Base-by-base conservation (phyloP, 1,140 invertebrate genomes). In the Drosophila seguyi region DNA sequence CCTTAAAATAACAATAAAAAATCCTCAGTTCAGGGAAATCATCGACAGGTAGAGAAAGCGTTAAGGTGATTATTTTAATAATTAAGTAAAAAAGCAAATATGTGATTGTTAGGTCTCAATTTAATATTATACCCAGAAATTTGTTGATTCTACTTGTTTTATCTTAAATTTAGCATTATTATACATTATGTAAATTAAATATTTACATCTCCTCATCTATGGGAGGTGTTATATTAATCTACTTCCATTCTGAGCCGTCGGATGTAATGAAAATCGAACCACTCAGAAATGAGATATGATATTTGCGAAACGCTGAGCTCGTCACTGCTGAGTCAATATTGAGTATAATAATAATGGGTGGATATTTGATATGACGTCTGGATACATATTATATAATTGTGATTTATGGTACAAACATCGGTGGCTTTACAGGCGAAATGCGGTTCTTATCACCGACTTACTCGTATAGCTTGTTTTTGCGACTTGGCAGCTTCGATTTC, bases 381-480 rank as follows among this genome's bases (percentile, higher is more conserved):
- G 66, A 72, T 71, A 72, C 38, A 75, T 63, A 75, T 65, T 75
- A 75, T 57, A 72, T 72, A 72, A 72, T 59, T 39, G 31, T 59
- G 53, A 50, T 59, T 69, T 48, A 58, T 72, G 31, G 34, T 47
- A 39, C 47, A 41, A 29, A 16, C 31, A 53, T 34, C 34, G 27
- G 41, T 39, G 68, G 52, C 20, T 36, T 38, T 20, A 29, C 67
- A 27, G 52, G 53, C 44, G n/a, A 59, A 58, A 27, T 71, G 56
- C 50, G 36, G 48, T 62, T 67, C 76, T 84, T 85, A 85, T 84
- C 81, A 36, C 61, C 34, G 20, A 55, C 52, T 25, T 10, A 55
- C 52, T 27, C 36, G 58, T 65, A 48, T 36, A 48, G 45, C 59
- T 80, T 84, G 76, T 84, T 83, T 84, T 83, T 44, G 61, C 62